Evolutionary conservation across 2,888 invertebrate genomes (phyloP).

Genomic region (Caenorhabditis sinica): DNA sequence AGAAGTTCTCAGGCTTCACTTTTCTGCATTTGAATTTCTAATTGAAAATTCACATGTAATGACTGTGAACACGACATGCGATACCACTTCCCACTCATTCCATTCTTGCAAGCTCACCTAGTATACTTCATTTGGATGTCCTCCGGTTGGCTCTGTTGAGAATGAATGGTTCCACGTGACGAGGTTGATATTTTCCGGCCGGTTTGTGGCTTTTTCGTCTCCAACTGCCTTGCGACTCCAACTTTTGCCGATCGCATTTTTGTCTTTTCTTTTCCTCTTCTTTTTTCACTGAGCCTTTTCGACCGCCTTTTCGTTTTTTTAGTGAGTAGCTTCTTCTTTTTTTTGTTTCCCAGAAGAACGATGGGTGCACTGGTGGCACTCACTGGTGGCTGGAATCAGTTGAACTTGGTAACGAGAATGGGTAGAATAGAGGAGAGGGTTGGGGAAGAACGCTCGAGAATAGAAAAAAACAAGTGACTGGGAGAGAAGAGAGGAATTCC

Average conservation of each 20-base stretch:
- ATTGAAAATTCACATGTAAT: no score
- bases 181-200: constrained; percentile 74
- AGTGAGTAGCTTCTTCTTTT: constrained; percentile 13
- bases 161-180: constrained; percentile 70
- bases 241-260: constrained; percentile 74
- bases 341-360: constrained; percentile 29
- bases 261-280: constrained; percentile 25
- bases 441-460: constrained; percentile 23
- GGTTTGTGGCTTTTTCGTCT: constrained; percentile 69
- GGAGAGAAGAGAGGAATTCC: constrained; percentile 15
- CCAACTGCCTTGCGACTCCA: constrained; percentile 74
- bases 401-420: constrained; percentile 59
- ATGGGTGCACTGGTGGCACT: constrained; percentile 49
- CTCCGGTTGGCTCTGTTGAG: constrained; percentile 63
- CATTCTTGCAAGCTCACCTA: constrained; percentile 36
- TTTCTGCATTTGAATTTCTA: no score
- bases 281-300: constrained; percentile 1
- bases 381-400: constrained; percentile 43
- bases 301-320: constrained; percentile 13
- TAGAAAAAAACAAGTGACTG: constrained; percentile 17
- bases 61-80: no score
- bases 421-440: constrained; percentile 16
- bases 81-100: no score
- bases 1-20: no score
- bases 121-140: constrained; percentile 76